Percentiles rank a stretch among this genome's conserved stretches.
Conservation (phyloP, 2,113 vertebrate species). For the Gulo gulo region DNA sequence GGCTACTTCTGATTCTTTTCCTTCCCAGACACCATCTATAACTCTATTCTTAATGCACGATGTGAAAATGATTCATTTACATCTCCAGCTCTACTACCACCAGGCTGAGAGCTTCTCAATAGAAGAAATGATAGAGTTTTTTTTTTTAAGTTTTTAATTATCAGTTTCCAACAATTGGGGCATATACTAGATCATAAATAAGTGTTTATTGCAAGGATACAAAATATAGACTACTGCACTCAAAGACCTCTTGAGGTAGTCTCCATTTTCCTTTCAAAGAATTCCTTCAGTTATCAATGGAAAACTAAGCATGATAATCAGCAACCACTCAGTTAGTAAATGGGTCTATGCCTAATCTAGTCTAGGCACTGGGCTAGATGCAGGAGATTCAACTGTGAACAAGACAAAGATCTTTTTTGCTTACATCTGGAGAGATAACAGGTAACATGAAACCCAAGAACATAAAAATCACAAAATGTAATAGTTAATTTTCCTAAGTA, state of each 20-base stretch:
- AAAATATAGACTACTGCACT: neutral
- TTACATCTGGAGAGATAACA: neutral
- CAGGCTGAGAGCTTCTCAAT: neutral
- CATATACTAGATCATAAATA: neutral
- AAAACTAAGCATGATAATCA: neutral
- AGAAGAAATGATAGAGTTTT: neutral
- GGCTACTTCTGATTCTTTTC: neutral
- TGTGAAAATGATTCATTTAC: neutral
- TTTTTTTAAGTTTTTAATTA: neutral
- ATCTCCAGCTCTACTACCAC: neutral
- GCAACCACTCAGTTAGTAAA: neutral
- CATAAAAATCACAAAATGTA: neutral
- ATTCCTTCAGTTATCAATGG: neutral
- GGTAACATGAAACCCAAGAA: neutral
- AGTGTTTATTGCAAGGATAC: neutral
- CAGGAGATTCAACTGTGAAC: neutral
- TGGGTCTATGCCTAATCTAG: neutral
- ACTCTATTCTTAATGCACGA: neutral
- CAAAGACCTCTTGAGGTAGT: neutral
- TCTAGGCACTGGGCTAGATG: neutral
- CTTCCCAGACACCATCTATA: neutral
- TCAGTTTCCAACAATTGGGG: neutral
- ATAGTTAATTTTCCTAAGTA: neutral
- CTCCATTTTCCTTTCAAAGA: neutral
- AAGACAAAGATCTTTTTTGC: neutral